Evolutionary conservation across 2,113 vertebrate genomes (phyloP).

Genomic region (Neoarius graeffei): DNA sequence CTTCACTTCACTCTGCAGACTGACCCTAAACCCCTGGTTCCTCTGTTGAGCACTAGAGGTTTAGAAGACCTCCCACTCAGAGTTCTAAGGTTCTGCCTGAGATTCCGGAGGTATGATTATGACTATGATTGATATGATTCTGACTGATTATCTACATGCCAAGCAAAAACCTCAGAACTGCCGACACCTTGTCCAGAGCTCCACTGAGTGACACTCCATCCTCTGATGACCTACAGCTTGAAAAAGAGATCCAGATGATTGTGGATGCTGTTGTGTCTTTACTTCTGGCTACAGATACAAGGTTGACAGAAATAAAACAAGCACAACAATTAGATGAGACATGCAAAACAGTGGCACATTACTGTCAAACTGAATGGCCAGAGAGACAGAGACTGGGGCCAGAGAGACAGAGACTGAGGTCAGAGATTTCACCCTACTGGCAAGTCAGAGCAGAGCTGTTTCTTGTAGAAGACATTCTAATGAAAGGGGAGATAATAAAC

Average conservation of each 20-base stretch:
- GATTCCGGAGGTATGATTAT: constrained; percentile 26
- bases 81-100: constrained; percentile 27
- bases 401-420: too few relatives aligned
- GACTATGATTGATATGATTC: not conserved
- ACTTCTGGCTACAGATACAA: constrained; percentile 14
- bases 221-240: not conserved
- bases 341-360: not conserved
- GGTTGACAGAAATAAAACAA: constrained; percentile 20
- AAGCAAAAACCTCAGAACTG: constrained; percentile 46
- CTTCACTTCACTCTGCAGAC: constrained; percentile 39
- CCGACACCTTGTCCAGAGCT: constrained; percentile 35
- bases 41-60: constrained; percentile 26
- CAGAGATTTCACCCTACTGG: too few relatives aligned
- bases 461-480: too few relatives aligned
- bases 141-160: constrained; percentile 33
- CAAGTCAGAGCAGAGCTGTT: too few relatives aligned
- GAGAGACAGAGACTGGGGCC: too few relatives aligned
- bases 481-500: too few relatives aligned
- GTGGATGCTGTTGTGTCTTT: not conserved
- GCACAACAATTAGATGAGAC: not conserved
- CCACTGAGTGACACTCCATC: not conserved
- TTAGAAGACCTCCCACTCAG: constrained; percentile 39
- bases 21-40: constrained; percentile 10
- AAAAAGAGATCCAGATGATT: constrained; percentile 35
- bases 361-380: not conserved